phyloP scores from a whole-genome alignment of 2,113 vertebrate species.

The Nematolebias whitei region DNA sequence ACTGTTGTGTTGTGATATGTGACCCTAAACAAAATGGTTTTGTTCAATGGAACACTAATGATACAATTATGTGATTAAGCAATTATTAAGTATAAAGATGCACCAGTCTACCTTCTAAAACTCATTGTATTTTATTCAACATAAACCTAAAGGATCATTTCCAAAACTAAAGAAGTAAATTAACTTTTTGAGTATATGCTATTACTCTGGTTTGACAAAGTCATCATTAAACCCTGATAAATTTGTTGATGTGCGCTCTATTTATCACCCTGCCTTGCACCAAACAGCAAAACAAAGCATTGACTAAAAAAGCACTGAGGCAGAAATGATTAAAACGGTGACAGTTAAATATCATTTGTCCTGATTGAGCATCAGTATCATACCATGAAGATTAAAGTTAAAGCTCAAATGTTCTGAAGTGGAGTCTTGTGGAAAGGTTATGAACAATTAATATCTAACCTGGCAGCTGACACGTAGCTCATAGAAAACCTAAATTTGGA shows the following conservation, averaged over 20 bases:
- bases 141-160: not conserved
- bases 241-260: no score
- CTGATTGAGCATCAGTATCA: not conserved
- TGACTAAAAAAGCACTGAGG: not conserved
- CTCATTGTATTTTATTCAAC: not conserved
- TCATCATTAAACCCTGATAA: no score
- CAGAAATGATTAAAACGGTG: no score
- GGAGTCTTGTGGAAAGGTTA: no score
- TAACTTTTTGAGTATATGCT: not conserved
- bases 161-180: not conserved
- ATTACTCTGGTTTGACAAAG: no score
- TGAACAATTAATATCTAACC: no score
- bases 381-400: not conserved
- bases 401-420: no score
- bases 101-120: not conserved
- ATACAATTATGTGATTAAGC: no score
- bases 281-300: not conserved
- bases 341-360: not conserved
- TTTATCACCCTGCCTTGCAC: no score
- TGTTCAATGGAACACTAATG: not conserved
- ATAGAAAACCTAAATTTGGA: no score
- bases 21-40: not conserved
- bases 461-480: no score
- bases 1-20: constrained; percentile 5
- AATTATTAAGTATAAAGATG: not conserved